Evolutionary conservation across 1,140 invertebrate species (phyloP).

Genomic region (Sitophilus oryzae): DNA sequence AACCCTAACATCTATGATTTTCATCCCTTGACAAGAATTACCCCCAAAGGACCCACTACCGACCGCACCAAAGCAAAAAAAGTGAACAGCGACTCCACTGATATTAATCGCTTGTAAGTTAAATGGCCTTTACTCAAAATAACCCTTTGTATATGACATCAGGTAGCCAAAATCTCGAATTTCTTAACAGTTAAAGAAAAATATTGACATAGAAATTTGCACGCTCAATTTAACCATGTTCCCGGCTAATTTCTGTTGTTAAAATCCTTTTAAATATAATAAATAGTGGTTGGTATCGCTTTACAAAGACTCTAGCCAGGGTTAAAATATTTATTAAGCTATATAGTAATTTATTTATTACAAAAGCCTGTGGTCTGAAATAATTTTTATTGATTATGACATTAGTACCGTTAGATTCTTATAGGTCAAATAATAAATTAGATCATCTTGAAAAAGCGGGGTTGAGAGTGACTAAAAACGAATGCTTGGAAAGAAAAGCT

Average conservation of each 20-base stretch:
- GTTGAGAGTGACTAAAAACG: constrained; percentile 10
- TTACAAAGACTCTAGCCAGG: too few relatives aligned
- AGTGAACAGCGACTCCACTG: too few relatives aligned
- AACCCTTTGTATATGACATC: too few relatives aligned
- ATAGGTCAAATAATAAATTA: constrained; percentile 11
- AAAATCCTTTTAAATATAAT: too few relatives aligned
- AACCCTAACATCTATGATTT: not conserved
- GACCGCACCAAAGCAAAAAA: too few relatives aligned
- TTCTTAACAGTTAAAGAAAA: not conserved
- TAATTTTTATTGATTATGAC: not conserved
- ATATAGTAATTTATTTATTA: not conserved
- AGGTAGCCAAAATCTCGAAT: not conserved
- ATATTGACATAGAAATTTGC: not conserved
- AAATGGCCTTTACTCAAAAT: too few relatives aligned
- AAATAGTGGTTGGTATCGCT: too few relatives aligned
- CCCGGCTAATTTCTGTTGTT: too few relatives aligned
- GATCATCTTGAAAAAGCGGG: constrained; percentile 10
- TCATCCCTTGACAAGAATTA: not conserved
- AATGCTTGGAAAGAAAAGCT: constrained; percentile 18
- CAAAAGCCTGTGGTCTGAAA: not conserved
- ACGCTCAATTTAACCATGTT: not conserved
- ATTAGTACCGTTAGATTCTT: too few relatives aligned
- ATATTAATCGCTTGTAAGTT: too few relatives aligned
- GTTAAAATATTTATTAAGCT: too few relatives aligned
- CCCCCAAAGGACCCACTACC: too few relatives aligned